Conservation (phyloP, 2,113 vertebrate species). For the Trochalopteron elliotii region DNA sequence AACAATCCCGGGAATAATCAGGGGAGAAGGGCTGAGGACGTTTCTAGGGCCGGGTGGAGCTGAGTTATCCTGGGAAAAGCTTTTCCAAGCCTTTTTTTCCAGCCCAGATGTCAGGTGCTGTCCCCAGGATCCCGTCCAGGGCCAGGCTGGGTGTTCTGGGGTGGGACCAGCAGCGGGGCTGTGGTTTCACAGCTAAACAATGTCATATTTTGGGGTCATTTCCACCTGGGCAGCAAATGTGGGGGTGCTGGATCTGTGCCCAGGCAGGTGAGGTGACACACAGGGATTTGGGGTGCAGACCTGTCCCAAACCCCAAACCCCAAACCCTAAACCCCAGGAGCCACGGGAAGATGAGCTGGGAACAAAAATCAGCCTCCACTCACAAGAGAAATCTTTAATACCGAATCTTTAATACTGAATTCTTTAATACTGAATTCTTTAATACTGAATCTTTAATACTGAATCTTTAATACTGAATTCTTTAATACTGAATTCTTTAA, state of each 20-base stretch:
- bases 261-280: not conserved
- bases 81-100: not conserved
- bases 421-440: no score
- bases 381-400: no score
- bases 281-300: accelerated
- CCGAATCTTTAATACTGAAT: no score
- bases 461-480: no score
- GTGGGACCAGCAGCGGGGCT: no score
- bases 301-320: not conserved
- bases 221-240: not conserved
- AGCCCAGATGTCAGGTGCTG: not conserved
- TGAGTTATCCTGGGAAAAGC: not conserved
- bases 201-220: accelerated
- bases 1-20: not conserved
- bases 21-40: not conserved
- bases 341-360: no score
- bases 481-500: no score
- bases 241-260: not conserved
- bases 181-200: not conserved
- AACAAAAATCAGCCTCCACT: no score
- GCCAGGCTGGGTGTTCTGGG: not conserved
- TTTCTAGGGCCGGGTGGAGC: not conserved
- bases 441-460: no score
- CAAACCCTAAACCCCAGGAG: not conserved
- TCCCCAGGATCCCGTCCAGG: not conserved